Evolutionary conservation across 2,113 vertebrate species (phyloP), one percentile per base, ranked within the genome.

Genomic region (Lampris incognitus): DNA sequence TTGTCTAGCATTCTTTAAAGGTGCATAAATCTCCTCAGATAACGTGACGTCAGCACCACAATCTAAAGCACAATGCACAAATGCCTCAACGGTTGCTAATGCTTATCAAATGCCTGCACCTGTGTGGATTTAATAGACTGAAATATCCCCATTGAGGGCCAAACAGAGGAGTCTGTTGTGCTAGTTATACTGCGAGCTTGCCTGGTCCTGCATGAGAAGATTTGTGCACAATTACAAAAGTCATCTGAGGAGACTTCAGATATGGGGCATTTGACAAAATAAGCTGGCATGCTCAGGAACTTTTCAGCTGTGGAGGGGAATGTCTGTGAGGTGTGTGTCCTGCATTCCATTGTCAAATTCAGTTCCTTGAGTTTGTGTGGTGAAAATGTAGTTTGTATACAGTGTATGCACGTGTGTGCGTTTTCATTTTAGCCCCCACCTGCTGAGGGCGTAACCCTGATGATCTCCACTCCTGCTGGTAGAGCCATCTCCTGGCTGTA

Each of bases 391-490:
- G 11, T 41, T 13, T 56, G 2, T 50, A 46, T 46, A 24, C 24
- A 24, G 9, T 2, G 9, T 37, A 9, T 37, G 5, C 9, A 13
- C n/a, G 42, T 64, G 62, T 6, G 3, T 57, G 54, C 38, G 11
- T 37, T 39, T 41, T 13, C 6, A 56, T 40, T 62, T 52, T 42
- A 7, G 51, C 56, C 90, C 94, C 90, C 82, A 98, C 98, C 98
- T 99, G 98, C 97, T 74, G 98, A 96, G 10, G 98, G 98, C 56
- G 97, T 97, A 67, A 96, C 93, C 38, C 93, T 96, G 83, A 97
- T 93, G 84, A 96, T 95, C 78, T 98, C 96, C 65, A 99, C 96
- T 56, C 95, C 97, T 71, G 92, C 93, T 56, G 97, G 98, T 70
- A 99, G 95, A 82, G 74, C 66, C 85, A 99, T 1, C 72, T 97